Percentiles rank a stretch among this genome's conserved stretches.
phyloP scores from a whole-genome alignment of 2,888 invertebrate species.

The Rhamphomyia laevipes region DNA sequence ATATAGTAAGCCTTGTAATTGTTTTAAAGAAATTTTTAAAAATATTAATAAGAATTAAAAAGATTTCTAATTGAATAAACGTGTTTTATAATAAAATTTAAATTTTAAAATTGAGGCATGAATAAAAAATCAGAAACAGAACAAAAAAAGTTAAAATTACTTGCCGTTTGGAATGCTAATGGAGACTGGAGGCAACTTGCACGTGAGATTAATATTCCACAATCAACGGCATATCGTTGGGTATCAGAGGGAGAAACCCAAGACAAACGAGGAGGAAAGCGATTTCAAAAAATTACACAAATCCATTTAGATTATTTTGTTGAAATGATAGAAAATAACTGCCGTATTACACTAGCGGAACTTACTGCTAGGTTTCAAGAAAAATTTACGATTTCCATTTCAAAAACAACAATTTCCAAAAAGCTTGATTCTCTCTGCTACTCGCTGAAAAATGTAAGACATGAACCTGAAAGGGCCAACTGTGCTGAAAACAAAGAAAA shows the following conservation, averaged over 20 bases:
- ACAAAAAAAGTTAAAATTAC: background rate
- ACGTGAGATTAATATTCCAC: conserved; percentile 2
- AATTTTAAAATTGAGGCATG: background rate
- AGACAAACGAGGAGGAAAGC: background rate
- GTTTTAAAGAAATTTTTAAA: background rate
- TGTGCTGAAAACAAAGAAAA: background rate
- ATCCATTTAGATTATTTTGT: conserved; percentile 1
- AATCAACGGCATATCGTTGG: conserved; percentile 2
- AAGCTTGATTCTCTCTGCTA: background rate
- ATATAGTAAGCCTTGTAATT: background rate
- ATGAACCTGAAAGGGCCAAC: background rate
- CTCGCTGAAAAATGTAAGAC: background rate
- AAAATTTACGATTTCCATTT: background rate
- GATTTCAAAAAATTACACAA: background rate
- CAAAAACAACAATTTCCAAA: background rate
- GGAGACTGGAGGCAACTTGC: background rate
- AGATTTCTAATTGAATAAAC: background rate
- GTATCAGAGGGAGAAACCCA: conserved; percentile 1
- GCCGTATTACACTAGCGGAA: background rate
- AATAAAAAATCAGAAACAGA: background rate
- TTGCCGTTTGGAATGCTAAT: background rate
- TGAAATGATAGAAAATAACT: background rate
- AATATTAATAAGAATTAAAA: background rate
- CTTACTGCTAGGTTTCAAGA: background rate
- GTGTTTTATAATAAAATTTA: background rate